phyloP scores from a whole-genome alignment of 2,113 vertebrate species.

The Burhinus bistriatus region DNA sequence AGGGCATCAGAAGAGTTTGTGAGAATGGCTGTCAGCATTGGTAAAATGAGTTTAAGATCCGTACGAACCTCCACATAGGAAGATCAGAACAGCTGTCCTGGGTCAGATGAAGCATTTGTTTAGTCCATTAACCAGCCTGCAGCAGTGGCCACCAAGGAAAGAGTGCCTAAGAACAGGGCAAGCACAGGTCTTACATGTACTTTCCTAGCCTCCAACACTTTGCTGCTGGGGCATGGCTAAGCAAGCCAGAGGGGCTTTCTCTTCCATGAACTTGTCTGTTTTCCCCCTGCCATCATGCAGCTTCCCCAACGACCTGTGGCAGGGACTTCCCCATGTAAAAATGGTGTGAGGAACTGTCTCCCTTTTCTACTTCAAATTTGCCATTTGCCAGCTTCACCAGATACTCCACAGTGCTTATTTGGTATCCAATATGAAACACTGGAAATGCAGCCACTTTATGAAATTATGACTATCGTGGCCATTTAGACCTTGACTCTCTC shows the following conservation, averaged over 20 bases:
- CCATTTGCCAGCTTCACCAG: neutral
- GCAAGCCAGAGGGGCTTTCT: neutral
- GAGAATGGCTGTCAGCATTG: neutral
- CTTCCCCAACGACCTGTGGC: neutral
- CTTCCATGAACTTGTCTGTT: neutral
- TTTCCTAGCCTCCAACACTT: neutral
- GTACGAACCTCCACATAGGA: fast-evolving
- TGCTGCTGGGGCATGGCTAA: neutral
- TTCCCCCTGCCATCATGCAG: fast-evolving
- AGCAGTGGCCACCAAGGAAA: neutral
- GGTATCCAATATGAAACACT: neutral
- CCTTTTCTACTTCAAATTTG: neutral
- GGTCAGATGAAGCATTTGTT: neutral
- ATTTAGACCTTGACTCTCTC: neutral
- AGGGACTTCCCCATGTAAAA: neutral
- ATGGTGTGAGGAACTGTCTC: neutral
- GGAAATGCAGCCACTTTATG: neutral
- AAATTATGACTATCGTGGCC: neutral
- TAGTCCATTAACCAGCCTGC: neutral
- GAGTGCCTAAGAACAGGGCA: neutral
- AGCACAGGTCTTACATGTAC: neutral
- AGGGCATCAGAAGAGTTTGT: neutral
- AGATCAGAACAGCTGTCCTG: neutral
- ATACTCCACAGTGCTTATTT: neutral
- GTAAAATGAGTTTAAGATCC: neutral